phyloP scores from a whole-genome alignment of 2,113 vertebrate species.

The Oncorhynchus kisutch region DNA sequence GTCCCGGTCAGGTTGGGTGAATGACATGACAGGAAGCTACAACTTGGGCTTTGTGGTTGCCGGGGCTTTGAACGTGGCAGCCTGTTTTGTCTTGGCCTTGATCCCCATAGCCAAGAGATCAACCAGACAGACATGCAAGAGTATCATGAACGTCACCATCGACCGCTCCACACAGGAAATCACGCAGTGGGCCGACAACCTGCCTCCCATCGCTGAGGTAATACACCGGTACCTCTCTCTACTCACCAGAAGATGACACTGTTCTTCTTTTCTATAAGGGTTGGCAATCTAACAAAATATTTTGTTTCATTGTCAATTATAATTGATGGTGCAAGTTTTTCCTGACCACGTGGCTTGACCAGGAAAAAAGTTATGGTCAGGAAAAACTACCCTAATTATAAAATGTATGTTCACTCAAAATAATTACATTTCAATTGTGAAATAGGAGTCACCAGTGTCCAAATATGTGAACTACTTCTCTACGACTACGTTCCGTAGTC shows the following conservation, averaged over 20 bases:
- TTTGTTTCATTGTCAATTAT: background rate
- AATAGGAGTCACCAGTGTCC: background rate
- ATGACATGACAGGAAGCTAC: constrained; percentile 42
- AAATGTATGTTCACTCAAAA: background rate
- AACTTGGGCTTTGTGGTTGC: constrained; percentile 47
- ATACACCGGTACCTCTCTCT: background rate
- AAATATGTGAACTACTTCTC: constrained; percentile 17
- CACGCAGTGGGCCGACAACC: constrained; percentile 19
- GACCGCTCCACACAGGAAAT: constrained; percentile 30
- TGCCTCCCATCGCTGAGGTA: background rate
- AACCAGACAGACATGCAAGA: constrained; percentile 27
- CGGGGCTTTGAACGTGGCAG: constrained; percentile 29
- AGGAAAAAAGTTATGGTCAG: too few relatives aligned
- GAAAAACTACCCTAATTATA: too few relatives aligned
- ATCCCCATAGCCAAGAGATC: constrained; percentile 32
- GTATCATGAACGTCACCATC: constrained; percentile 40
- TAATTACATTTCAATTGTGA: background rate
- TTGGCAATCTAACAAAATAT: too few relatives aligned
- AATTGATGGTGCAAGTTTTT: background rate
- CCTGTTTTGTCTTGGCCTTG: constrained; percentile 39
- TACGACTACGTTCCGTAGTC: constrained; percentile 9
- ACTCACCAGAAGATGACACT: too few relatives aligned
- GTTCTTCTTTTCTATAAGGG: too few relatives aligned
- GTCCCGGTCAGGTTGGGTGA: constrained; percentile 35
- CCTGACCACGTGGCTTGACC: too few relatives aligned